Conservation (phyloP, 1,140 invertebrate species). For the Meloidogyne hapla region DNA sequence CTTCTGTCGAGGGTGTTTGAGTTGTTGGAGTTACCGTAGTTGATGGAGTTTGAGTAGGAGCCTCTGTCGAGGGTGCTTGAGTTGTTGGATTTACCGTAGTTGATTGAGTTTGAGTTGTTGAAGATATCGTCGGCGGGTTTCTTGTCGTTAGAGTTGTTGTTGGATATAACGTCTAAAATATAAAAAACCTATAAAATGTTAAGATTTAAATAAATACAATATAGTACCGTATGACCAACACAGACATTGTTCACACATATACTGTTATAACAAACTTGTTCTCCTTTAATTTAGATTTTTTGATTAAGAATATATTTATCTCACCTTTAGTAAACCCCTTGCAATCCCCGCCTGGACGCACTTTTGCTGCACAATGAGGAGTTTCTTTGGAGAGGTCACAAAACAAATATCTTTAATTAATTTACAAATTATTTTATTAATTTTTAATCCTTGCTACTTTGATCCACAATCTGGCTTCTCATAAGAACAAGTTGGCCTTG, state of each 20-base stretch:
- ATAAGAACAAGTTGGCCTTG: constrained; percentile 69
- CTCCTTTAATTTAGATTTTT: constrained; percentile 35
- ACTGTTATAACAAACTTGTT: constrained; percentile 45
- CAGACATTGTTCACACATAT: constrained; percentile 39
- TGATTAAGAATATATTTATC: constrained; percentile 15
- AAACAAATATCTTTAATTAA: constrained; percentile 48
- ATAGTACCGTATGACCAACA: constrained; percentile 10
- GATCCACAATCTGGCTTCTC: constrained; percentile 78
- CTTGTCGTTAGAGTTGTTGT: too few species aligned
- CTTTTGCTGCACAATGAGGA: constrained; percentile 54
- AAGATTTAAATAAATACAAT: too few species aligned
- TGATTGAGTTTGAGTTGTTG: too few species aligned
- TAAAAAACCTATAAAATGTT: too few species aligned
- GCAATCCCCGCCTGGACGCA: constrained; percentile 49
- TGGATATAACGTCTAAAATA: too few species aligned
- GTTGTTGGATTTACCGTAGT: too few species aligned
- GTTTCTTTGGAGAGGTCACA: constrained; percentile 53
- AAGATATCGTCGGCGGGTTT: too few species aligned
- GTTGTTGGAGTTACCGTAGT: too few species aligned
- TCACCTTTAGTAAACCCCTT: constrained; percentile 30
- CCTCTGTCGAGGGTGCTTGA: too few species aligned
- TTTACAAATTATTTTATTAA: too few species aligned
- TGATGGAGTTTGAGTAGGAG: too few species aligned
- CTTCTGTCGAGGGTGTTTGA: too few species aligned
- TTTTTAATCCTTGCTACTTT: constrained; percentile 36